Base-by-base conservation (phyloP, 2,797 vertebrate species). In the Natrix natrix region DNA sequence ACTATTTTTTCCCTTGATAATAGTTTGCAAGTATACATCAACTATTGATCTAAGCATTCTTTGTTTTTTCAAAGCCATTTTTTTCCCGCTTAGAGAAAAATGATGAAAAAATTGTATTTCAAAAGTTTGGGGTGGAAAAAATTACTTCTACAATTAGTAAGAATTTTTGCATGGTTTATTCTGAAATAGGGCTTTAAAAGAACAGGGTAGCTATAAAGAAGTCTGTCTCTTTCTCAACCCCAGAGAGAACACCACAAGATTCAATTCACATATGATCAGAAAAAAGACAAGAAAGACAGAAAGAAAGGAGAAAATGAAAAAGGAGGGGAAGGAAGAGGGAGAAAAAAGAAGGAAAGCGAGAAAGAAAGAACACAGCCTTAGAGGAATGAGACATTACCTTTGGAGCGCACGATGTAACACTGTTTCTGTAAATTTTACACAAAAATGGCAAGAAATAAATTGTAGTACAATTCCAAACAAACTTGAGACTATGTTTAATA, bases 361-460 rank as follows among this genome's bases (percentile, higher is more conserved):
- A 92, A 95, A 96, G 93, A 74, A 97, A 97, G 98, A 96, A 97
- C 98, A 99, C 98, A 99, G 98, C 99, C 99, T 99, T 98, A 99
- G 98, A 99, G 98, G 97, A 98, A 98, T 98, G 98, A 99, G 98
- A 99, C 99, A 98, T 99, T 99, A 99, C 99, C 99, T 99, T 99
- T 98, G 98, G 98, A 98, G 98, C 98, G 98, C 98, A 99, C 98
- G 99, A 98, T 99, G 99, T 98, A 99, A 99, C 99, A 98, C 97
- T 99, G 98, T 98, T 99, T 99, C 99, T 99, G 99, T 98, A 99
- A 99, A 99, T 99, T 99, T 99, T 99, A 99, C 99, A 99, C 99
- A 99, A 99, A 98, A 99, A 99, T 97, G 99, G 99, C 99, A 99
- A 99, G 99, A 99, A 99, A 99, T 99, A 99, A 98, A 99, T 99